A percentile compares a stretch with the other conserved stretches of the same genome.
phyloP scores from a whole-genome alignment of 2,113 vertebrate genomes.

The Hypocryptadius cinnamomeus region DNA sequence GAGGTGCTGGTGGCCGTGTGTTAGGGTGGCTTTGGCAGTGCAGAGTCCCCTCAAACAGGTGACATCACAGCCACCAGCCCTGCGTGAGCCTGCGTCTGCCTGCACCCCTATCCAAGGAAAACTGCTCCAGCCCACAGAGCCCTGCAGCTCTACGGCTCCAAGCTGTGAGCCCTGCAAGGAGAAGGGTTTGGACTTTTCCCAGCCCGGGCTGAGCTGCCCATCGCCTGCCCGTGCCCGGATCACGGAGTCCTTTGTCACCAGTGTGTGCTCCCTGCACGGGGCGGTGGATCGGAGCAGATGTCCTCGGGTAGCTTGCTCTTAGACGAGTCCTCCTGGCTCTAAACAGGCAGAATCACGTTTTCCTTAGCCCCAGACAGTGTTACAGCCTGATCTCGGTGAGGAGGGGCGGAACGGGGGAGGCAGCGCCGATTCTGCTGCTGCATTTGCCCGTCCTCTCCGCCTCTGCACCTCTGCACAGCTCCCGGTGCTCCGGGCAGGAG shows the following conservation, averaged over 20 bases:
- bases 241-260: rapidly evolving
- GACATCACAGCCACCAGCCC: not conserved
- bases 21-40: not conserved
- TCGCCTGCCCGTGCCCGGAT: not conserved
- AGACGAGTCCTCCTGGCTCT: constrained; percentile 56
- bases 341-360: constrained; percentile 53
- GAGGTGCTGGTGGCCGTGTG: not conserved
- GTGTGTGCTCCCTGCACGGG: not conserved
- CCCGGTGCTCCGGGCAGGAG: not conserved
- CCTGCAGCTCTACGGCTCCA: not conserved
- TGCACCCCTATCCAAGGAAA: rapidly evolving
- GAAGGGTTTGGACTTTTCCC: not conserved
- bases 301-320: constrained; percentile 24
- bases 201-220: not conserved
- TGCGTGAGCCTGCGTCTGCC: rapidly evolving
- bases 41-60: not conserved
- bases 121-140: not conserved
- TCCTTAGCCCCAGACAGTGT: constrained; percentile 53
- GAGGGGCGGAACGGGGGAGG: not conserved
- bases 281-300: constrained; percentile 24
- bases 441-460: not conserved
- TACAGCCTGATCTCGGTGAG: not conserved
- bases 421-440: not conserved
- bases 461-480: not conserved
- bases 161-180: not conserved